These are phyloP conservation scores for Notothenia coriiceps DNA, from an alignment of 2,113 vertebrate genomes.

Conservation along the genomic window DNA sequence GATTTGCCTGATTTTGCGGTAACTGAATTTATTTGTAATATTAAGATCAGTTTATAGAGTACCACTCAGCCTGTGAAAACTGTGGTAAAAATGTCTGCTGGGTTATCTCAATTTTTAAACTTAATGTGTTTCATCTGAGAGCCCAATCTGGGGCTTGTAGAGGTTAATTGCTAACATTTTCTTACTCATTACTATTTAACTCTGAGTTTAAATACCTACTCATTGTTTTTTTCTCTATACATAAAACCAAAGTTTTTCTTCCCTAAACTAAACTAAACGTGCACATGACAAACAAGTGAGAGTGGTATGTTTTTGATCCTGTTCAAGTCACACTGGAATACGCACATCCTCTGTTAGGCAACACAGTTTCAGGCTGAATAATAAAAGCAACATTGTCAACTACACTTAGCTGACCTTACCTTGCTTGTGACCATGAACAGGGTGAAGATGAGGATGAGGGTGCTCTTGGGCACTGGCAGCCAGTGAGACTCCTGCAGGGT, in stretches of 20 bases:
- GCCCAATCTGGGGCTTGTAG: too few relatives aligned
- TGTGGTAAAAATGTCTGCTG: background rate
- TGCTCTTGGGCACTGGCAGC: slow-evolving; percentile 92
- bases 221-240: background rate
- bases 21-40: background rate
- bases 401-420: slow-evolving; percentile 73
- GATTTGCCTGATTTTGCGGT: background rate
- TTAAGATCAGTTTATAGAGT: background rate
- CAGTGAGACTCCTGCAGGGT: slow-evolving; percentile 93
- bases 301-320: background rate
- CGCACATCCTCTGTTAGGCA: background rate
- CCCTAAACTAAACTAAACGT: background rate
- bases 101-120: too few relatives aligned
- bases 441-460: slow-evolving; percentile 93
- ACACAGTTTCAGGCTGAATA: background rate
- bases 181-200: too few relatives aligned
- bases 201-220: background rate
- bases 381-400: background rate
- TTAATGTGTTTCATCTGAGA: too few relatives aligned
- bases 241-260: too few relatives aligned
- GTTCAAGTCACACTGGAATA: background rate
- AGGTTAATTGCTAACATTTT: too few relatives aligned
- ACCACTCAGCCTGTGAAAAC: background rate
- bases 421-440: slow-evolving; percentile 96
- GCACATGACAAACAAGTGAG: background rate